These are phyloP conservation scores for Nebria salina DNA, from an alignment of 2,888 invertebrate species.

Conservation along the genomic window DNA sequence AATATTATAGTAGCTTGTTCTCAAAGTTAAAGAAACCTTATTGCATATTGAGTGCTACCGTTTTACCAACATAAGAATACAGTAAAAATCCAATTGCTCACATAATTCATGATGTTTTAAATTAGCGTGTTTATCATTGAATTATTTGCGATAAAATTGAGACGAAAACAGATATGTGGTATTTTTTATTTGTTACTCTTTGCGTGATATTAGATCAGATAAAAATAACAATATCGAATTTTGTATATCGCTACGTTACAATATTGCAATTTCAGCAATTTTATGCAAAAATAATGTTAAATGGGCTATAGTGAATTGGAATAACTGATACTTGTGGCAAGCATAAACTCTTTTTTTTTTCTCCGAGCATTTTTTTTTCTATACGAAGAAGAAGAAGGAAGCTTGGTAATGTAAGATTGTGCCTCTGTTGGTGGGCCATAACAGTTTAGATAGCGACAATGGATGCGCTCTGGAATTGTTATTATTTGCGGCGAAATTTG, in stretches of 20 bases:
- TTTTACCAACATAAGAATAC: too few relatives aligned
- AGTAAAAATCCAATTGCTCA: too few relatives aligned
- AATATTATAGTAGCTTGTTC: slow-evolving; percentile 1
- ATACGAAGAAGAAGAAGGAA: neutral
- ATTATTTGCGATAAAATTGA: too few relatives aligned
- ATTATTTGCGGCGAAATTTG: slow-evolving; percentile 45
- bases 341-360: neutral
- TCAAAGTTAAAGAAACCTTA: neutral
- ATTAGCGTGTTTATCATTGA: too few relatives aligned
- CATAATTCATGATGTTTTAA: too few relatives aligned
- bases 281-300: neutral
- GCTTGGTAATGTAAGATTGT: slow-evolving; percentile 25
- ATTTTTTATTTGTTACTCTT: too few relatives aligned
- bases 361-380: neutral
- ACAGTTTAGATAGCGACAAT: slow-evolving; percentile 43
- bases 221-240: too few relatives aligned
- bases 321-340: neutral
- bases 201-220: too few relatives aligned
- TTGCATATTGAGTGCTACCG: too few relatives aligned
- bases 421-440: slow-evolving; percentile 39
- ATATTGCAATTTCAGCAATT: neutral
- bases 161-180: too few relatives aligned
- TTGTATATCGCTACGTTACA: too few relatives aligned
- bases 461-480: slow-evolving; percentile 41
- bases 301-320: neutral